Evolutionary conservation across 2,797 vertebrate genomes (phyloP), one percentile per base, ranked within the genome.

Genomic region (Thalassophryne amazonica): DNA sequence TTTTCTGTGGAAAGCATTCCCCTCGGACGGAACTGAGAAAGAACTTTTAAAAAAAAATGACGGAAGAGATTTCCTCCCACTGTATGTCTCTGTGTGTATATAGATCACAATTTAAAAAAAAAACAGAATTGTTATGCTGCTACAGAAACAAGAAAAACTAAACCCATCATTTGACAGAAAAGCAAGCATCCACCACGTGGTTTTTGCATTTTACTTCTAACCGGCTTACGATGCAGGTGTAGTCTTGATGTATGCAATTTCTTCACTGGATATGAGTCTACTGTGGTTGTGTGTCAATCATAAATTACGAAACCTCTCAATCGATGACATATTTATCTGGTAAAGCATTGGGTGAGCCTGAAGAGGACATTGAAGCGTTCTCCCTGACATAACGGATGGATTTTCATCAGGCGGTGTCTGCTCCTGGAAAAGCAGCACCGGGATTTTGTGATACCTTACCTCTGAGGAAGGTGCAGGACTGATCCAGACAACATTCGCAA

Each of bases 1-100:
- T 85, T 82, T 80, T 87, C 85, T 89, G 86, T 91, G 90, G 76
- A 86, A 74, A 93, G 92, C 94, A 93, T 98, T 96, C 94, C 94
- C 91, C 89, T 84, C 78, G 88, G 88, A 86, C 86, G 80, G 91
- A 80, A 18, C 10, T n/a, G 11, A 63, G 58, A 76, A 68, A 76
- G 73, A n/a, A n/a, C n/a, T n/a, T n/a, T n/a, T n/a, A n/a, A n/a
- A n/a, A n/a, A n/a, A n/a, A n/a, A n/a, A n/a, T n/a, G n/a, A 80
- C 67, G 73, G 68, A 70, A 80, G 54, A 81, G 71, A 69, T 61
- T 76, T 76, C 65, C 77, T 78, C 79, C 81, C 72, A 69, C 73
- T 78, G 80, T 86, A 63, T 78, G 80, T 78, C 73, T 81, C 73
- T 81, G 77, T 72, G 73, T 83, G 80, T 85, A 76, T 60, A 88